Conservation (phyloP, 2,888 invertebrate species). For the Ormia ochracea region DNA sequence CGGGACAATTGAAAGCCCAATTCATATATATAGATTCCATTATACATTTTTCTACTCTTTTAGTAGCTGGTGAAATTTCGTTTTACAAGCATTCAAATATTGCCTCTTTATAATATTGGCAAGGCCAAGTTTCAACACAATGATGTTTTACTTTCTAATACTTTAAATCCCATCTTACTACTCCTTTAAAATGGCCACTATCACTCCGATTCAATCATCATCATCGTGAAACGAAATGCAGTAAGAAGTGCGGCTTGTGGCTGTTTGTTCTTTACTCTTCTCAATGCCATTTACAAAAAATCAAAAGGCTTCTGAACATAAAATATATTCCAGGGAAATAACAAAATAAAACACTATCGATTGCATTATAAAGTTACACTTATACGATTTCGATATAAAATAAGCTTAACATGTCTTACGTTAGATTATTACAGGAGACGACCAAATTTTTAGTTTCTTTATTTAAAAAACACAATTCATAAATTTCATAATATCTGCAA, state of each 20-base stretch:
- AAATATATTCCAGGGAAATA: background rate
- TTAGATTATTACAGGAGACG: conserved; percentile 13
- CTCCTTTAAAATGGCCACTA: conserved; percentile 2
- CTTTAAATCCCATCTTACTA: background rate
- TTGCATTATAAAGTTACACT: conserved; percentile 37
- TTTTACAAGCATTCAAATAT: too few species aligned
- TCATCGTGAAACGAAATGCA: background rate
- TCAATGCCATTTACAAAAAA: background rate
- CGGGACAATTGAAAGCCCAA: too few species aligned
- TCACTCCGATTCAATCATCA: conserved; percentile 13
- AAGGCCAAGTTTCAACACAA: too few species aligned
- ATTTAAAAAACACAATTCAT: background rate
- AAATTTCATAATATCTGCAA: too few species aligned
- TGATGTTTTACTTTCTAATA: background rate
- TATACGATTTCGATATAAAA: conserved; percentile 23
- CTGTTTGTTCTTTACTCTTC: conserved; percentile 1
- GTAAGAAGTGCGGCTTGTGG: conserved; percentile 31
- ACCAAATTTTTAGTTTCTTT: background rate
- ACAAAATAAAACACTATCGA: conserved; percentile 32
- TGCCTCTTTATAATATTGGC: too few species aligned
- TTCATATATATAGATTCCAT: too few species aligned
- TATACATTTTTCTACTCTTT: too few species aligned
- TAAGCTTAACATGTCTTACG: conserved; percentile 18
- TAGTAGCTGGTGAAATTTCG: too few species aligned
- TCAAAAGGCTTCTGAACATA: background rate